Percentiles rank a stretch among this genome's conserved stretches.
These are phyloP conservation scores for Heliconius eleuchia DNA, from an alignment of 1,140 invertebrate genomes.

Conservation along the genomic window DNA sequence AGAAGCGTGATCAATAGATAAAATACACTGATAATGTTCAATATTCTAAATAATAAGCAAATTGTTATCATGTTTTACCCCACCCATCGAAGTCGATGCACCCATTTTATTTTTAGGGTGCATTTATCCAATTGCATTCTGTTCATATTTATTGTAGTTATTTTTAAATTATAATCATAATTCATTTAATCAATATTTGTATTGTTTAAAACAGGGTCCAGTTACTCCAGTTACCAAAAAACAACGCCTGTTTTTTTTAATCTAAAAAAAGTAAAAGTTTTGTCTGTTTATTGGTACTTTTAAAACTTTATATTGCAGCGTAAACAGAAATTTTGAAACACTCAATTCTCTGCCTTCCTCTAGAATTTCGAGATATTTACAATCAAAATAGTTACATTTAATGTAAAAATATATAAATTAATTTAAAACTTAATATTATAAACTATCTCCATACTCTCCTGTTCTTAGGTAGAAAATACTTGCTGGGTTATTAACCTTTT, in stretches of 20 bases:
- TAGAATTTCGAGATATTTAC: too few relatives aligned
- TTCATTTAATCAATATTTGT: neutral
- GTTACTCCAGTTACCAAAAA: too few relatives aligned
- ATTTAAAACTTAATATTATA: neutral
- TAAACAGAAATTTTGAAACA: too few relatives aligned
- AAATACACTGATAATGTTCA: neutral
- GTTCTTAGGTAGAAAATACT: neutral
- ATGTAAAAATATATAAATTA: neutral
- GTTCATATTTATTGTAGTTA: neutral
- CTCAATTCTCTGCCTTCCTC: too few relatives aligned
- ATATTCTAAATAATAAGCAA: neutral
- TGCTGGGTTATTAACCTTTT: slow-evolving; percentile 25
- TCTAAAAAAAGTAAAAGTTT: too few relatives aligned
- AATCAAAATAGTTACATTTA: too few relatives aligned
- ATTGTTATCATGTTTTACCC: slow-evolving; percentile 12
- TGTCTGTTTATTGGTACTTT: too few relatives aligned
- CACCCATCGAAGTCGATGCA: slow-evolving; percentile 22
- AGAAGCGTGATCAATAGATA: too few relatives aligned
- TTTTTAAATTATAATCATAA: neutral
- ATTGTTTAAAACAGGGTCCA: too few relatives aligned
- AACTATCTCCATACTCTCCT: neutral
- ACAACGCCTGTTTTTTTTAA: too few relatives aligned
- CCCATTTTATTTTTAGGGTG: slow-evolving; percentile 34
- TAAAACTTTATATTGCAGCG: too few relatives aligned
- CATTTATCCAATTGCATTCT: slow-evolving; percentile 30